Base-by-base conservation (phyloP, 1,140 invertebrate genomes). In the Paraescarpia echinospica region DNA sequence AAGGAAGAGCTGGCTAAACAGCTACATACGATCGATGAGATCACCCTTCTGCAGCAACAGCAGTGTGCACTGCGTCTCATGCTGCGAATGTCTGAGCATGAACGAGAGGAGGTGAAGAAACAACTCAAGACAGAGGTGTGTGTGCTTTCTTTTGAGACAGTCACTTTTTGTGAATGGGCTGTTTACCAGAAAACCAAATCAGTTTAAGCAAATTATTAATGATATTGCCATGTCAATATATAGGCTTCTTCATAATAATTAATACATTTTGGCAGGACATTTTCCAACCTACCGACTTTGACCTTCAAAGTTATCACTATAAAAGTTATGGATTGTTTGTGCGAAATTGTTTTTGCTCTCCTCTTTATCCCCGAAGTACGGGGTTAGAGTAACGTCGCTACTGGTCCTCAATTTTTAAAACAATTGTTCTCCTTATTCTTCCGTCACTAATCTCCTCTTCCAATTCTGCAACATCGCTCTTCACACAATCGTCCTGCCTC, bases 111-210 rank as follows among this genome's bases (percentile, higher is more conserved):
- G 89, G 93, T 96, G 18, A 94, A 94, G 88, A 95, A 94, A 91
- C 92, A 94, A 92, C 94, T 96, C 31, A 94, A 96, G 91, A 96
- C 95, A 93, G 96, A 96, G 95, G 95, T 96, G 41, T 48, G n/a
- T n/a, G 48, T 91, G 31, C 34, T n/a, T 34, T 35, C 34, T 93
- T 92, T 91, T 89, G 34, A 41, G 41, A 41, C 41, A 6, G 12
- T 41, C 41, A 4, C 41, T 41, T 41, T 41, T 41, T 41, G 41
- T 41, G 41, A 41, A 4, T 41, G 41, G 12, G 4, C 41, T 12
- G 12, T 41, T n/a, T 41, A 41, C 41, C 4, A 41, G 41, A 6
- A 41, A 41, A 12, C 12, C 41, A 41, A 12, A 41, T 41, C 12
- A 6, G 41, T 41, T 41, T 41, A 41, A 6, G n/a, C n/a, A n/a